A percentile compares a stretch with the other conserved stretches of the same genome.
Evolutionary conservation across 1,140 invertebrate genomes (phyloP).

Genomic region (Grapholita molesta): DNA sequence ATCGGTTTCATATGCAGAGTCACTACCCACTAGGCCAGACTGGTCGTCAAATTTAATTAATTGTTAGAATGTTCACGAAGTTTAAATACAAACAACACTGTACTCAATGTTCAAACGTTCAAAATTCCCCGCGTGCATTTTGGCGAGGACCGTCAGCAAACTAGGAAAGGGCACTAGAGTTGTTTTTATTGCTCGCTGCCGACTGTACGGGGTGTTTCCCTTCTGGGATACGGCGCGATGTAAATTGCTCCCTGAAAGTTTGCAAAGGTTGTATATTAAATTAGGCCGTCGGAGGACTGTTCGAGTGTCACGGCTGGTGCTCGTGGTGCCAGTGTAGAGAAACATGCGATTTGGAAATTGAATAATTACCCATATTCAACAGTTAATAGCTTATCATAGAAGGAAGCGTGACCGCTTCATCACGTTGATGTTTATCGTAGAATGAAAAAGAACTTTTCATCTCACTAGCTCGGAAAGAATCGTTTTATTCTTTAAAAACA

Average conservation of each 20-base stretch:
- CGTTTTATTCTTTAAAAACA: too few species aligned
- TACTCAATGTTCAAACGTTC: neutral
- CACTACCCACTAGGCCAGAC: too few species aligned
- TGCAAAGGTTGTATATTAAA: constrained; percentile 16
- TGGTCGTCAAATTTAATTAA: too few species aligned
- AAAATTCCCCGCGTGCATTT: neutral
- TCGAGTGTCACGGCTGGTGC: constrained; percentile 3
- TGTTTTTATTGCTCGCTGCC: constrained; percentile 1
- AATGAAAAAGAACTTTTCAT: too few species aligned
- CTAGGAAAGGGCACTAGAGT: neutral
- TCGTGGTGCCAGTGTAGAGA: neutral
- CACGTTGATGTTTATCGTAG: too few species aligned
- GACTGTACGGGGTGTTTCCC: neutral
- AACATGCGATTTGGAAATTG: neutral
- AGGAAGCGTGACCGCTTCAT: too few species aligned
- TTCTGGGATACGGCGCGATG: neutral
- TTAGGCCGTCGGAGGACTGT: constrained; percentile 1
- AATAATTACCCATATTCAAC: too few species aligned
- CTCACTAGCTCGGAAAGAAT: too few species aligned
- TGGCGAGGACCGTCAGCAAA: neutral
- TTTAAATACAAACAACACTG: too few species aligned
- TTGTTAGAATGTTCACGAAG: too few species aligned
- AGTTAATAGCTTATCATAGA: too few species aligned
- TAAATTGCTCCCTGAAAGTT: constrained; percentile 13
- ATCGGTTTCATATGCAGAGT: too few species aligned